A percentile compares a stretch with the other conserved stretches of the same genome.
These are phyloP conservation scores for Musca vetustissima DNA, from an alignment of 1,140 invertebrate genomes.

Conservation along the genomic window DNA sequence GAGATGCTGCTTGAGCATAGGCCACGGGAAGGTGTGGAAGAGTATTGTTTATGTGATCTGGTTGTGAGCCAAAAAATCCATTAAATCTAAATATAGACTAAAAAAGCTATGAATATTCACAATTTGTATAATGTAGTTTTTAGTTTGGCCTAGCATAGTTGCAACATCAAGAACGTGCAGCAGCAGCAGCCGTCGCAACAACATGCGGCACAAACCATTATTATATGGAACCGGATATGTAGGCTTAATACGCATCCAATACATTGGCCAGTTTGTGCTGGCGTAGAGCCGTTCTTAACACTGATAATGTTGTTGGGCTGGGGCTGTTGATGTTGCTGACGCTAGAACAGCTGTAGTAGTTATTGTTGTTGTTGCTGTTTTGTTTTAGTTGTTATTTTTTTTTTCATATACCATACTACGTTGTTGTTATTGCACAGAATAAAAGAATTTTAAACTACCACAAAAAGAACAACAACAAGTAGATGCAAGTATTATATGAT, in stretches of 20 bases:
- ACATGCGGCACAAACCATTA: neutral
- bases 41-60: too few species aligned
- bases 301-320: too few species aligned
- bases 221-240: constrained; percentile 23
- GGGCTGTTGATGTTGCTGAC: constrained; percentile 5
- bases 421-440: neutral
- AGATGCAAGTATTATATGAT: too few species aligned
- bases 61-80: constrained; percentile 10
- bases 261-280: neutral
- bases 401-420: neutral
- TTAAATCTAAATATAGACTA: constrained; percentile 22
- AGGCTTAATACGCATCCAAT: constrained; percentile 14
- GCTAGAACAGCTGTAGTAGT: neutral
- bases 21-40: too few species aligned
- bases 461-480: neutral
- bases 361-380: neutral
- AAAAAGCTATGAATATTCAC: constrained; percentile 20
- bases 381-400: neutral
- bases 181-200: constrained; percentile 5
- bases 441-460: neutral
- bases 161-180: neutral
- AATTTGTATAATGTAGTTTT: constrained; percentile 20
- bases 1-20: neutral
- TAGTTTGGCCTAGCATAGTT: neutral
- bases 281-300: too few species aligned